phyloP scores from a whole-genome alignment of 2,888 invertebrate genomes.

The Chalcosyrphus nemorum region DNA sequence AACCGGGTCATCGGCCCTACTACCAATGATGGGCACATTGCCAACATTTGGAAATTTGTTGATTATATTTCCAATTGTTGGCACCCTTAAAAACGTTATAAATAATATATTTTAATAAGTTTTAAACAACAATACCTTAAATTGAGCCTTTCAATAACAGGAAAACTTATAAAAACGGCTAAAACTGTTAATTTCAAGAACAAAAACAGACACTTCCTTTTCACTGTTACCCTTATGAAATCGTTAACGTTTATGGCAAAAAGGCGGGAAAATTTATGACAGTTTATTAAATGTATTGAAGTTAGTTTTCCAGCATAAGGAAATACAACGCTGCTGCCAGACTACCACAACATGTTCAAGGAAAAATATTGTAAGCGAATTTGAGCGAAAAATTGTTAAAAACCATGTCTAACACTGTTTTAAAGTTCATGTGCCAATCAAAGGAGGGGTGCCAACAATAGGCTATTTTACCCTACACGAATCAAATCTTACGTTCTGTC shows the following conservation, averaged over 20 bases:
- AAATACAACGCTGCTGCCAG: too few species aligned
- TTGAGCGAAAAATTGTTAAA: neutral
- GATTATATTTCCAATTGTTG: neutral
- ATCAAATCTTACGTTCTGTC: too few species aligned
- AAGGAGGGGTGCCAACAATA: neutral
- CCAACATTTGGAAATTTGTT: neutral
- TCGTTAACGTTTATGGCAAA: neutral
- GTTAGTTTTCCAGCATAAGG: neutral
- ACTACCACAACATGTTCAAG: too few species aligned
- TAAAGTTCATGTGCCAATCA: neutral
- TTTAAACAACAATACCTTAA: neutral
- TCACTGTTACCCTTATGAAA: neutral
- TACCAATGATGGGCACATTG: slow-evolving; percentile 10
- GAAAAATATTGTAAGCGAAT: neutral
- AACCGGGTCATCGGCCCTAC: slow-evolving; percentile 4
- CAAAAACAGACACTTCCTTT: neutral
- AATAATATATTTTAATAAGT: neutral
- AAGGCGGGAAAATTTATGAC: neutral
- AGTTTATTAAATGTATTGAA: too few species aligned
- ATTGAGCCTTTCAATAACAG: neutral
- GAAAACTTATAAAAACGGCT: neutral
- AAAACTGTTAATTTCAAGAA: neutral
- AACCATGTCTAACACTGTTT: neutral
- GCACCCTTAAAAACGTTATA: neutral
- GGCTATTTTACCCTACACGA: neutral